A percentile compares a stretch with the other conserved stretches of the same genome.
phyloP scores from a whole-genome alignment of 1,140 invertebrate genomes.

The Sycophaga agraensis region DNA sequence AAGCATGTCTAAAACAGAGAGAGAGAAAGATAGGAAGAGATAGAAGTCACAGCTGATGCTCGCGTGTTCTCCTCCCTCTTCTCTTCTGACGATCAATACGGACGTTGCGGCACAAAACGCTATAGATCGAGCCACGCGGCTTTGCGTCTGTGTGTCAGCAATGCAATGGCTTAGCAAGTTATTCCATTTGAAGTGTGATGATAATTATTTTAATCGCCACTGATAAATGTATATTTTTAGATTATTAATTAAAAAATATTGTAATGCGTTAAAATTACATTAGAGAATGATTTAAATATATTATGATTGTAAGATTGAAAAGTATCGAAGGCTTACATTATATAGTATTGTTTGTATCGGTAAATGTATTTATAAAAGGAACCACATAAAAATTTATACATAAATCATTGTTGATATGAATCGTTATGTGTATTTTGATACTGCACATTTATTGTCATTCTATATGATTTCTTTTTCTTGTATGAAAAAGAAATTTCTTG shows the following conservation, averaged over 20 bases:
- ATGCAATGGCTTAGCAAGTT: not conserved
- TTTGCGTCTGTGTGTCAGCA: not conserved
- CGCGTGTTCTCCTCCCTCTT: not conserved
- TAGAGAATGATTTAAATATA: not conserved
- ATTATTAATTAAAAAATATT: not conserved
- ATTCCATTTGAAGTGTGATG: not conserved
- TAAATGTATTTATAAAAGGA: no score
- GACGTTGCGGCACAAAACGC: conserved; percentile 11
- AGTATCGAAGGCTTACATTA: no score
- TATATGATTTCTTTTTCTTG: no score
- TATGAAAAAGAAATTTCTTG: no score
- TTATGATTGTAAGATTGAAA: no score
- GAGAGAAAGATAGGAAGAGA: not conserved
- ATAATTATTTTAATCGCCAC: not conserved
- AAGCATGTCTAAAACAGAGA: not conserved
- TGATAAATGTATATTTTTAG: not conserved
- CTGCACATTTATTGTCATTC: no score
- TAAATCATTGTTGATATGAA: no score
- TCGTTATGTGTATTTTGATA: no score
- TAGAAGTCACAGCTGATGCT: not conserved
- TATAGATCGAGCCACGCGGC: not conserved
- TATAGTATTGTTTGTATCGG: no score
- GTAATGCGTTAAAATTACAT: not conserved
- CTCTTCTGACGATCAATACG: conserved; percentile 6
- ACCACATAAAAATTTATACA: no score